Percentiles rank a stretch among this genome's conserved stretches.
phyloP scores from a whole-genome alignment of 2,797 vertebrate species.

The Allobates femoralis region DNA sequence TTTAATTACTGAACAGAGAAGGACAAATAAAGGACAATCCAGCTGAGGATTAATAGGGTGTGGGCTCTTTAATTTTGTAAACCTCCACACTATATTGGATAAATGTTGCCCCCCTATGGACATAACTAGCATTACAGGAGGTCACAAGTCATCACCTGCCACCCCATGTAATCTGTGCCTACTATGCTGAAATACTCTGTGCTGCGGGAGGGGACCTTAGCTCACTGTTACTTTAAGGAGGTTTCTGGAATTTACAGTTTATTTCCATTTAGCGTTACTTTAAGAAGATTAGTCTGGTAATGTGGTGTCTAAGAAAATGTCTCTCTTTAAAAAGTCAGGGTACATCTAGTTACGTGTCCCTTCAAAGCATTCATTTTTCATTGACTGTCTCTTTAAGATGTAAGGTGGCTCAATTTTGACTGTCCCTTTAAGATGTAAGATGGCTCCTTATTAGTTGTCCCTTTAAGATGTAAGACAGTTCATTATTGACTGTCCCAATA shows the following conservation, averaged over 20 bases:
- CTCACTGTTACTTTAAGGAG: no score
- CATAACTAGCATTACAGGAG: neutral
- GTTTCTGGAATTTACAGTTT: no score
- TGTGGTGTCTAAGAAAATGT: neutral
- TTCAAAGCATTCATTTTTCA: no score
- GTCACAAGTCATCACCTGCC: neutral
- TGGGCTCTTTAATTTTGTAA: neutral
- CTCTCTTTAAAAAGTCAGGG: neutral
- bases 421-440: neutral
- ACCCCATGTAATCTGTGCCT: no score
- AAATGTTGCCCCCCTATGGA: constrained; percentile 49
- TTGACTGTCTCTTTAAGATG: neutral
- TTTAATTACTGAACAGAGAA: neutral
- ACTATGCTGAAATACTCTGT: neutral
- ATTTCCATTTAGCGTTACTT: neutral
- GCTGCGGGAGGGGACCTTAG: neutral
- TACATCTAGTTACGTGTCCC: neutral
- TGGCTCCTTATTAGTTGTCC: neutral
- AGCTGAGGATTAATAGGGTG: neutral
- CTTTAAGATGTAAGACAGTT: neutral
- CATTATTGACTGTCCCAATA: neutral
- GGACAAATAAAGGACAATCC: neutral
- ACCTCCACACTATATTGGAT: neutral
- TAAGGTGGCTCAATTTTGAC: neutral
- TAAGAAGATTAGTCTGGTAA: neutral